Base-by-base conservation (phyloP, 2,888 invertebrate genomes). In the Gasteruption jaculator region DNA sequence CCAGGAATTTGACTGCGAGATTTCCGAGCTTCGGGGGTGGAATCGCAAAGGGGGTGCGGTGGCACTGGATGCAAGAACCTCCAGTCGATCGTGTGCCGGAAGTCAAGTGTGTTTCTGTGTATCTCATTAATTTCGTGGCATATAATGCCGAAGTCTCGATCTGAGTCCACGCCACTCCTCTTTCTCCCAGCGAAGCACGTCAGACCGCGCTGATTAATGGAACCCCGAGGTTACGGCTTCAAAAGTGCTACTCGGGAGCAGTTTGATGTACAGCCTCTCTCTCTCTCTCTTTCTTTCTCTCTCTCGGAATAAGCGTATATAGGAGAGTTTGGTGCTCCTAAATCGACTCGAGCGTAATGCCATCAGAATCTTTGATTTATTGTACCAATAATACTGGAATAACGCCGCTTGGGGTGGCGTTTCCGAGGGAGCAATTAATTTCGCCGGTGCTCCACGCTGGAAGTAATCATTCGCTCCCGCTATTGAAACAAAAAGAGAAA, bases 41-140 rank as follows among this genome's bases (percentile, higher is more conserved):
- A n/a, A n/a, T n/a, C n/a, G n/a, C n/a, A n/a, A n/a, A n/a, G n/a
- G n/a, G n/a, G n/a, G n/a, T n/a, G n/a, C n/a, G n/a, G n/a, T n/a
- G n/a, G n/a, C n/a, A n/a, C n/a, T n/a, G n/a, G n/a, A n/a, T n/a
- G n/a, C n/a, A n/a, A n/a, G n/a, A n/a, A n/a, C n/a, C n/a, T n/a
- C n/a, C n/a, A n/a, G n/a, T n/a, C n/a, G n/a, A n/a, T n/a, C n/a
- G 50, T 48, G 47, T 42, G 53, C 63, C 61, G 60, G 63, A 64
- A 65, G 63, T 63, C 65, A 61, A 69, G 68, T 70, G 69, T 67
- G 60, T 70, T 70, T 66, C 68, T 61, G 58, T 70, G 68, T 70
- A 70, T 67, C 68, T 68, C 70, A 70, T 70, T 70, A 70, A 70
- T 70, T 66, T 68, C 63, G 65, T 66, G 68, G 63, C 58, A 68